Conservation (phyloP, 2,113 vertebrate species). For the Neogale vison region DNA sequence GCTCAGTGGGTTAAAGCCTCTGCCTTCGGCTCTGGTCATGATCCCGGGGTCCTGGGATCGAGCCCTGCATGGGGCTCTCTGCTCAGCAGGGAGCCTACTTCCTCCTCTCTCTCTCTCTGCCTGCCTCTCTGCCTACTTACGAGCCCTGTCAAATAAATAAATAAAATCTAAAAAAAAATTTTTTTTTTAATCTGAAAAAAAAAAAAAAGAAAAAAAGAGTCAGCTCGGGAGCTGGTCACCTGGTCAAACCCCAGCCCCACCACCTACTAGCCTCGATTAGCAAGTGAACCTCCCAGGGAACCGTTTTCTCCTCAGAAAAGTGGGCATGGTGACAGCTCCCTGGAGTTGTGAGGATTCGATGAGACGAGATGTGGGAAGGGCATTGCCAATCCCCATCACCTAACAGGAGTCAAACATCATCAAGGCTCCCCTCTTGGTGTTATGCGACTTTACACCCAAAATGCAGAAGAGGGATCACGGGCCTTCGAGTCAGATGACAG, state of each 20-base stretch:
- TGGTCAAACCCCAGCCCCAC: too few species aligned
- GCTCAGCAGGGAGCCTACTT: too few species aligned
- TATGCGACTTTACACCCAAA: neutral
- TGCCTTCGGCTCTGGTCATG: too few species aligned
- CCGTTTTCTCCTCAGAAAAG: neutral
- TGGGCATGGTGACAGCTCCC: neutral
- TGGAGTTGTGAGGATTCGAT: neutral
- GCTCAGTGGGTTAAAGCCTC: too few species aligned
- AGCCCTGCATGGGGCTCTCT: too few species aligned
- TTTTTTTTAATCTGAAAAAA: too few species aligned
- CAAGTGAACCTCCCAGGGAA: neutral
- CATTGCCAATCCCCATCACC: rapidly evolving
- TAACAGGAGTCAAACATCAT: neutral
- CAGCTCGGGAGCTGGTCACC: neutral
- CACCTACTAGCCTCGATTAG: neutral
- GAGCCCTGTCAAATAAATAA: too few species aligned
- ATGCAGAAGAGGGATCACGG: neutral
- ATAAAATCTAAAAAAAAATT: too few species aligned
- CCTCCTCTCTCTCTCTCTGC: too few species aligned
- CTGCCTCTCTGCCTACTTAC: too few species aligned
- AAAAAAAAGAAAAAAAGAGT: neutral
- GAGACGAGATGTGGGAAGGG: neutral
- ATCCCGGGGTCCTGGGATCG: too few species aligned
- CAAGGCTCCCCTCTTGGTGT: too few species aligned
- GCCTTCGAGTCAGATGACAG: neutral